Base-by-base conservation (phyloP, 2,888 invertebrate species). In the Kuschelorhynchus macadamiae region DNA sequence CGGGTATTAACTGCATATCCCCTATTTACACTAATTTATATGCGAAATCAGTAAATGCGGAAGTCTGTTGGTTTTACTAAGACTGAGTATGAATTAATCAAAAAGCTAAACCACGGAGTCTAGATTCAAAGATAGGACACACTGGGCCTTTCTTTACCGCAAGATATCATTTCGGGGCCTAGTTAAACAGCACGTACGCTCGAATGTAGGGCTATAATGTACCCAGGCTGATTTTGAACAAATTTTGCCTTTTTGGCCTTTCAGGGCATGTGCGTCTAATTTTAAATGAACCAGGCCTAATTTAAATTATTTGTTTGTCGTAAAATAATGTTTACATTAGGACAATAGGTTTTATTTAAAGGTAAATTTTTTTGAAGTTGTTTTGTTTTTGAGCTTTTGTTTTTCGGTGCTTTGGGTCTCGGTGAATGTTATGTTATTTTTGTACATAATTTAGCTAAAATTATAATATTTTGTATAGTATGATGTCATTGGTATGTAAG, bases 91-190 rank as follows among this genome's bases (percentile, higher is more conserved):
- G 78, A 78, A 80, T 79, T 80, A 80, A 79, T 80, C 77, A 77
- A 69, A 70, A 72, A 72, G 78, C 77, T 79, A 76, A 79, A 77
- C 76, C 75, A 74, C 53, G 0, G 50, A 78, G 76, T 76, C 74
- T 71, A 78, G 80, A 81, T 81, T 76, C 77, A 72, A 74, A 77
- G 81, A 81, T 81, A 81, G 79, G 74, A 79, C 79, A 80, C 79
- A 79, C 78, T 72, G 61, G 25, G 33, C 50, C 49, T 61, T 61
- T 56, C 62, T 67, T 62, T 62, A 46, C 57, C 47, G 25, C 57
- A 62, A 62, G 52, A 67, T 57, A 50, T 50, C 41, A 50, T 56
- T 65, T 57, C 16, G 20, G 62, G 52, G 44, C 67, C 57, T 57
- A 56, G 61, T 67, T 62, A 56, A 61, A 67, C 44, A 67, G 53